phyloP scores from a whole-genome alignment of 2,797 vertebrate species.

The Ispidina lecontei region DNA sequence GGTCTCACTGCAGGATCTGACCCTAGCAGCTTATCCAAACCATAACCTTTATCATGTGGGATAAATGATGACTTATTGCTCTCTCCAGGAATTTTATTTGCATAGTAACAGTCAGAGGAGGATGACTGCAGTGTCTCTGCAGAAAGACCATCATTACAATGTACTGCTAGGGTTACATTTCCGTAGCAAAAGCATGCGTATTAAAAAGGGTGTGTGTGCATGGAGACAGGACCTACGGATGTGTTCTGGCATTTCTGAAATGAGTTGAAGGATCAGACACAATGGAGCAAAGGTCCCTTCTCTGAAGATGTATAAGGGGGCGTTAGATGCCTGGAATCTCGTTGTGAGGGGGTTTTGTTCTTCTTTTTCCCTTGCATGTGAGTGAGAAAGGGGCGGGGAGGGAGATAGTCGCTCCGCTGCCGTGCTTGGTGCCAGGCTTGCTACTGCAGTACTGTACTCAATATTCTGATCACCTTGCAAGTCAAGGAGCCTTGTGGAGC shows the following conservation, averaged over 20 bases:
- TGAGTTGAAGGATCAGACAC: not conserved
- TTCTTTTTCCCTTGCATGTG: not conserved
- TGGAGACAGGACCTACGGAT: not conserved
- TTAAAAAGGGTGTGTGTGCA: not conserved
- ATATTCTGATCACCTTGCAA: slow-evolving; percentile 75
- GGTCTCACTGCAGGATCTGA: not conserved
- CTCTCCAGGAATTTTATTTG: slow-evolving; percentile 50
- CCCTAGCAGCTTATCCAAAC: not conserved
- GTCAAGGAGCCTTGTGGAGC: slow-evolving; percentile 64
- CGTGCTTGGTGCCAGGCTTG: slow-evolving; percentile 51
- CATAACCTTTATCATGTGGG: not conserved
- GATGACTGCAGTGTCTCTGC: slow-evolving; percentile 11
- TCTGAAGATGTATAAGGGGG: slow-evolving; percentile 33
- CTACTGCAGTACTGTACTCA: slow-evolving; percentile 67
- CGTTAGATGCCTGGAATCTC: not conserved
- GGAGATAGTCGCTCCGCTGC: not conserved
- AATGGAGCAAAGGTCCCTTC: slow-evolving; percentile 29
- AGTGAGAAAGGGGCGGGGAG: not conserved
- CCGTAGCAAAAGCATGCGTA: slow-evolving; percentile 1
- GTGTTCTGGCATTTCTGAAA: not conserved
- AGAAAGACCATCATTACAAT: not conserved
- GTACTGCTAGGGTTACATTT: not conserved
- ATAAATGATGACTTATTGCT: not conserved
- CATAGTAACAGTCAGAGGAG: not conserved
- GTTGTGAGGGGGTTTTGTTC: not conserved